phyloP scores from a whole-genome alignment of 2,113 vertebrate genomes.

The Muntiacus muntjak region DNA sequence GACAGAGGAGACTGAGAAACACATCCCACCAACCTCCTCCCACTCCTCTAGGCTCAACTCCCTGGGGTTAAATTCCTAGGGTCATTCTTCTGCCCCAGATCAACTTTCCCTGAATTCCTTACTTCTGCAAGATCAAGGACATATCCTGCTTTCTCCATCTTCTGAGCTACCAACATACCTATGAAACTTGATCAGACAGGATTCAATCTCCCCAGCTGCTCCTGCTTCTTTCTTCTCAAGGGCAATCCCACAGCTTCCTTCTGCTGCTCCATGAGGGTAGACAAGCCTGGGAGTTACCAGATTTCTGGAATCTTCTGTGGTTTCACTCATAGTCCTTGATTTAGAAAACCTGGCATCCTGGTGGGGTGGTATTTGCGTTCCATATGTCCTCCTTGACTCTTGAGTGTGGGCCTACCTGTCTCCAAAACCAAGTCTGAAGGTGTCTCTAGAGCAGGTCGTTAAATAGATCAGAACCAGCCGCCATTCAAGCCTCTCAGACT shows the following conservation, averaged over 20 bases:
- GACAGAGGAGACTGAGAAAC: not conserved
- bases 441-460: not conserved
- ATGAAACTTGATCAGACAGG: not conserved
- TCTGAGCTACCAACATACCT: not conserved
- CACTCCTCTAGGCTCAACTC: not conserved
- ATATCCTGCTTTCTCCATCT: not conserved
- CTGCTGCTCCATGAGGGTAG: not conserved
- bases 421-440: not conserved
- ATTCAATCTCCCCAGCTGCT: not conserved
- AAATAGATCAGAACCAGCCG: not conserved
- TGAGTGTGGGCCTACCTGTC: not conserved
- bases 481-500: not conserved
- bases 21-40: too few species aligned
- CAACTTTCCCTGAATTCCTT: not conserved
- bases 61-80: not conserved
- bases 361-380: not conserved
- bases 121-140: not conserved
- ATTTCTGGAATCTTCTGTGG: not conserved
- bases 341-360: not conserved
- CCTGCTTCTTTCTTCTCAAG: not conserved
- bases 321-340: not conserved
- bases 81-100: not conserved
- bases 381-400: not conserved
- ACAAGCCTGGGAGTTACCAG: not conserved
- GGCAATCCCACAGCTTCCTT: not conserved